Percentiles rank a stretch among this genome's conserved stretches.
These are phyloP conservation scores for Pyralis farinalis DNA, from an alignment of 2,888 invertebrate genomes.

Conservation along the genomic window DNA sequence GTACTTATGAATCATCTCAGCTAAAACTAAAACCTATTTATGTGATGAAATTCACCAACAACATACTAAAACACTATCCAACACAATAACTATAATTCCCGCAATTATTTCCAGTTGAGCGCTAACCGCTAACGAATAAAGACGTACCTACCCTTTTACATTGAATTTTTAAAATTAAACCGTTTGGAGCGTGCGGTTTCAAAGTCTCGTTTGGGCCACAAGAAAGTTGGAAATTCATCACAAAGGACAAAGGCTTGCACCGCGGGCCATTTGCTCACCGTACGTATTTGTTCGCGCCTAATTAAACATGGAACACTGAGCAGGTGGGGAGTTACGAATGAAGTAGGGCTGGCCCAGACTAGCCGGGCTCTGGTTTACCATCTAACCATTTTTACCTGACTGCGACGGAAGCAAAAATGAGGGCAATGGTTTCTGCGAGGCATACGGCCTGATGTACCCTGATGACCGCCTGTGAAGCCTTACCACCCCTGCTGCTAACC, in stretches of 20 bases:
- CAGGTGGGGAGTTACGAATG: conserved; percentile 47
- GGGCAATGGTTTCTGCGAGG: no score
- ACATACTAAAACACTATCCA: conserved; percentile 8
- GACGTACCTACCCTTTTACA: conserved; percentile 44
- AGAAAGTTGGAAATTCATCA: conserved; percentile 59
- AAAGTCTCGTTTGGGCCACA: conserved; percentile 52
- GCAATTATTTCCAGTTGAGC: conserved; percentile 25
- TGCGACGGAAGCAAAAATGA: no score
- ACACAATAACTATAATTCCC: conserved; percentile 12
- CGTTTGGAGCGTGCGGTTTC: conserved; percentile 52
- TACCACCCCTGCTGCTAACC: no score
- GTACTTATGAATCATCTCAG: no score
- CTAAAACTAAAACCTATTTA: no score
- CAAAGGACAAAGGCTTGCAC: conserved; percentile 70
- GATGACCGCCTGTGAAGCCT: no score
- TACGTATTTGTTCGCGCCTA: conserved; percentile 76
- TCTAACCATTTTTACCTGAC: no score
- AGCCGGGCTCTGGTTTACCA: no score
- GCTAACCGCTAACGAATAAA: conserved; percentile 34
- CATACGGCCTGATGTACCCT: no score
- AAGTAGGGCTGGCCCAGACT: conserved; percentile 22
- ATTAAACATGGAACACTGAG: conserved; percentile 68
- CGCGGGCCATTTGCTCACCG: conserved; percentile 67
- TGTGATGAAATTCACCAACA: neutral
- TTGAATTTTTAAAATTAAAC: conserved; percentile 67